Evolutionary conservation across 1,140 invertebrate species (phyloP).

Genomic region (Drosophila sucinea): DNA sequence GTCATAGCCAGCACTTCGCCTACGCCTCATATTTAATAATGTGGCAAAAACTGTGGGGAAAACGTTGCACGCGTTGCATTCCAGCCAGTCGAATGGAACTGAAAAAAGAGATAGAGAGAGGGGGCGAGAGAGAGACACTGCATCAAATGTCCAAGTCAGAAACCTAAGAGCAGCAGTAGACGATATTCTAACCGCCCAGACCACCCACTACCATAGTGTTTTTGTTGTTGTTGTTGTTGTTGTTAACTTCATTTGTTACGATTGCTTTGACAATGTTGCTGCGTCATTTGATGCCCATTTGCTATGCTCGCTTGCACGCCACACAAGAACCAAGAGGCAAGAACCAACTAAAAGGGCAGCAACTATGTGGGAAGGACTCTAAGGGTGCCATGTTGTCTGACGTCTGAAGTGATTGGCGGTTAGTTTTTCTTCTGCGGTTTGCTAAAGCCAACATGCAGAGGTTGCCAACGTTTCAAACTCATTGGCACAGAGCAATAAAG

Average conservation of each 20-base stretch:
- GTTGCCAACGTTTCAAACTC: neutral
- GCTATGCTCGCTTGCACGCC: slow-evolving; percentile 48
- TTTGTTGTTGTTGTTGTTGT: neutral
- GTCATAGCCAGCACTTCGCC: slow-evolving; percentile 42
- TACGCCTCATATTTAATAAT: slow-evolving; percentile 43
- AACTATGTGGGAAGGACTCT: neutral
- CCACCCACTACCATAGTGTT: neutral
- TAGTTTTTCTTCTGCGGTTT: slow-evolving; percentile 5
- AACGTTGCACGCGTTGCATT: slow-evolving; percentile 24
- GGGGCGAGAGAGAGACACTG: neutral
- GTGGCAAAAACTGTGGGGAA: slow-evolving; percentile 14
- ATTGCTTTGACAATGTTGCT: slow-evolving; percentile 80
- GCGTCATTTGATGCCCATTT: slow-evolving; percentile 78
- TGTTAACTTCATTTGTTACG: slow-evolving; percentile 78
- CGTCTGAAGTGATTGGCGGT: slow-evolving; percentile 7
- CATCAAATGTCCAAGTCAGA: slow-evolving; percentile 14
- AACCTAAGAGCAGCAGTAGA: neutral
- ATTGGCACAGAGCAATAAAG: slow-evolving; percentile 1
- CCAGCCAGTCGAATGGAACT: neutral
- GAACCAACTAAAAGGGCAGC: neutral
- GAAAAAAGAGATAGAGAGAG: neutral
- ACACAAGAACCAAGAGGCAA: neutral
- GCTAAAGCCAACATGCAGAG: neutral
- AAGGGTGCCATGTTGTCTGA: slow-evolving; percentile 11
- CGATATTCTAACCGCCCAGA: neutral